Evolutionary conservation across 2,797 vertebrate species (phyloP), one percentile per base, ranked within the genome.

Genomic region (Onychomys torridus): DNA sequence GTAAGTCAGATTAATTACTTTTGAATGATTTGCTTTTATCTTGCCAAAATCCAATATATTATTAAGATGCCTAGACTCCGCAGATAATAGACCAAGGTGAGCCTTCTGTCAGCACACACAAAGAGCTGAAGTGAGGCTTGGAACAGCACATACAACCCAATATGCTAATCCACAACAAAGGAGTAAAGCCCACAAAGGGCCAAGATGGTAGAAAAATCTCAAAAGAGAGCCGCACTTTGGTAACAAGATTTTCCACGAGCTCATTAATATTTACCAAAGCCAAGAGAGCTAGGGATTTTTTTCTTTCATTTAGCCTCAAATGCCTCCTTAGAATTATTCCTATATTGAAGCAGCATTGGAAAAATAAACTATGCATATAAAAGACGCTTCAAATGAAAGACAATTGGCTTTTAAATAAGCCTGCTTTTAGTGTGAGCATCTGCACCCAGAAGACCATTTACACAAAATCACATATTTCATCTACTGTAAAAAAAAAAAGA

Each of bases 391-490:
- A 93, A 98, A 98, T 98, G 98, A 98, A 98, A 98, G 98, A 98
- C 97, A 97, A 78, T 84, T 94, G 93, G 98, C 98, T 98, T 98
- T 98, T 97, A 98, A 98, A 98, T 98, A 98, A 98, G 98, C 95
- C 83, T 96, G 94, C 97, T 98, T 98, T 98, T 97, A 97, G 83
- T 83, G 93, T 94, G 94, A 98, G 97, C 98, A 98, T 98, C 98
- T 98, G 97, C 90, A 98, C 98, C 98, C 98, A 97, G 98, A 98
- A 97, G 97, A 98, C 97, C 97, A 98, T 98, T 98, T 98, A 98
- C 98, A 98, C 98, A 98, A 98, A 98, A 98, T 98, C 98, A 93
- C 98, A 99, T 98, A 98, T 98, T 98, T 99, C 98, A 98, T 98
- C 97, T 98, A 98, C 98, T 98, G 93, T 98, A 98, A 98, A 96